phyloP scores from a whole-genome alignment of 2,888 invertebrate genomes.

The Eupithecia insigniata region DNA sequence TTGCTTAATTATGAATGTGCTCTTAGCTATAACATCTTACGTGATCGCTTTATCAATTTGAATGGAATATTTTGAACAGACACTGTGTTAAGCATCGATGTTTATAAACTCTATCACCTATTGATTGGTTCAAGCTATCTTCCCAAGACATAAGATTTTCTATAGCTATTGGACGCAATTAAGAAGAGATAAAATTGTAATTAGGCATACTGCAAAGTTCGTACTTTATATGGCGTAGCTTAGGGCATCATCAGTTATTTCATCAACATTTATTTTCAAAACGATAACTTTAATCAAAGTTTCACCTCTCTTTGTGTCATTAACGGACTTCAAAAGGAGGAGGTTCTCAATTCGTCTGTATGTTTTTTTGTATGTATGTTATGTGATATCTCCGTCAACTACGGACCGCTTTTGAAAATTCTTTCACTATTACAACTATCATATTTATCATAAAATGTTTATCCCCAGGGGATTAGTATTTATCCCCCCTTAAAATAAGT shows the following conservation, averaged over 20 bases:
- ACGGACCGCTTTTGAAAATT: no score
- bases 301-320: no score
- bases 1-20: not conserved
- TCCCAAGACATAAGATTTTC: not conserved
- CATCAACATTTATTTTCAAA: not conserved
- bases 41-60: not conserved
- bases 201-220: not conserved
- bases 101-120: not conserved
- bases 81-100: not conserved
- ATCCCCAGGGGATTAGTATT: no score
- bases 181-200: not conserved
- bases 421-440: no score
- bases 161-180: not conserved
- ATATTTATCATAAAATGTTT: no score
- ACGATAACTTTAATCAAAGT: not conserved
- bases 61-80: not conserved
- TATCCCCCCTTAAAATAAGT: no score
- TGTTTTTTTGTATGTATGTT: no score
- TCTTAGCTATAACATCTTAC: not conserved
- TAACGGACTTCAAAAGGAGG: no score
- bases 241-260: not conserved
- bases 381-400: no score
- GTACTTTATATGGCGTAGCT: not conserved
- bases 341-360: no score
- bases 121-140: constrained; percentile 1